Evolutionary conservation across 2,113 vertebrate genomes (phyloP), one percentile per base, ranked within the genome.

Genomic region (Galemys pyrenaicus): DNA sequence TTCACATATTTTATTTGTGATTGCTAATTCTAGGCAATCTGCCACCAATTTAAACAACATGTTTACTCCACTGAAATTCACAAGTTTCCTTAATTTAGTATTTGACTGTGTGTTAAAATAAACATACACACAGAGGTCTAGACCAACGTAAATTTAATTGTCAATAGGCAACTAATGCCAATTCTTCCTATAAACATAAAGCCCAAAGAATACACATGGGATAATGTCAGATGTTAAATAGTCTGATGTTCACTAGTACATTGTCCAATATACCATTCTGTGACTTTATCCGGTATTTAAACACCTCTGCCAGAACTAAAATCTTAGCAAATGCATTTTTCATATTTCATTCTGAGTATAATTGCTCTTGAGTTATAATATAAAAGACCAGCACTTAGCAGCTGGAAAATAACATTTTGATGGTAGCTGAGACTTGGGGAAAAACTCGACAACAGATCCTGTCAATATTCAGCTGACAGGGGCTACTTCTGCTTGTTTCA

Each of bases 41-140:
- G 65, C 91, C 97, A 97, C 97, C 87, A 97, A 97, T 96, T 96
- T 95, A 96, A 92, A 96, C 28, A 79, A 87, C 85, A 89, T 96
- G 65, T 96, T 97, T 98, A 98, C 97, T 97, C 94, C 92, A 94
- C 95, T 96, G 92, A 95, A 98, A 95, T 82, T 96, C 65, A 96
- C 82, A 96, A 97, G 92, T 93, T 82, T 97, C 75, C 84, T 95
- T 95, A 91, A 96, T 97, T 98, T 97, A 96, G 80, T 96, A 91
- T 94, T 96, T 67, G 79, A 94, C 78, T 96, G 77, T 96, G 97
- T 80, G 93, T 94, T 97, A 97, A 91, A 97, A 95, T 91, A 97
- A 97, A 97, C 95, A 91, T 91, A 97, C 90, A 92, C 39, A 92
- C 37, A 87, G 80, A 96, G 78, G 90, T 96, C 87, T 81, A 49